Evolutionary conservation across 2,797 vertebrate species (phyloP).

Genomic region (Psittacula echo): DNA sequence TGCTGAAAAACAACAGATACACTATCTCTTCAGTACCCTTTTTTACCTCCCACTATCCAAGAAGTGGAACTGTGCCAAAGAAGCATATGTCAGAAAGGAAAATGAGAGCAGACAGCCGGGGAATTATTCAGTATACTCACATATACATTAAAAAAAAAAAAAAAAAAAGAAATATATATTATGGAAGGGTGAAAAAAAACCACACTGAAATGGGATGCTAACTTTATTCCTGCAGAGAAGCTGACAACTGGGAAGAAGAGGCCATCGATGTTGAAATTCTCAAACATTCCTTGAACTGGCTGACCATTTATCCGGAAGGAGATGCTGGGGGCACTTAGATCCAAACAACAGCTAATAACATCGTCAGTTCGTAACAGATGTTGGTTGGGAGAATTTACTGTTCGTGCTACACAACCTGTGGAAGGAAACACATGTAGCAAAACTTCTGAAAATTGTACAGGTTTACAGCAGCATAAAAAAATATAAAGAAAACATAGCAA

Average conservation of each 20-base stretch:
- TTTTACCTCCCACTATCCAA: neutral
- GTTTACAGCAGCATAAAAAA: neutral
- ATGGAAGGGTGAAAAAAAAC: neutral
- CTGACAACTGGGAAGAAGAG: constrained; percentile 96
- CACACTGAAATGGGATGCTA: constrained; percentile 62
- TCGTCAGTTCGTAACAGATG: constrained; percentile 90
- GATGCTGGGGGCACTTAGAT: constrained; percentile 94
- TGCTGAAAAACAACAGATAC: constrained; percentile 15
- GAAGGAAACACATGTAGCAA: neutral
- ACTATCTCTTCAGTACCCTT: neutral
- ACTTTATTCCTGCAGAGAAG: constrained; percentile 96
- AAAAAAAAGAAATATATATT: neutral
- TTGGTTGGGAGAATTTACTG: constrained; percentile 93
- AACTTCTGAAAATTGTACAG: neutral
- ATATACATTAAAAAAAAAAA: neutral
- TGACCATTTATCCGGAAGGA: constrained; percentile 97
- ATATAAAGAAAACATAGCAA: neutral
- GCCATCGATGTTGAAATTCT: constrained; percentile 95
- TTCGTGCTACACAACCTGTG: constrained; percentile 88
- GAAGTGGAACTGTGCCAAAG: neutral
- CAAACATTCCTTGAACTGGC: constrained; percentile 97
- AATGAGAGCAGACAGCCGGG: neutral
- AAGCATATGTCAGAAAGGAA: neutral
- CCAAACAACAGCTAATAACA: constrained; percentile 95
- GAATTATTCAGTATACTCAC: neutral